Evolutionary conservation across 2,113 vertebrate genomes (phyloP).

Genomic region (Centropristis striata): DNA sequence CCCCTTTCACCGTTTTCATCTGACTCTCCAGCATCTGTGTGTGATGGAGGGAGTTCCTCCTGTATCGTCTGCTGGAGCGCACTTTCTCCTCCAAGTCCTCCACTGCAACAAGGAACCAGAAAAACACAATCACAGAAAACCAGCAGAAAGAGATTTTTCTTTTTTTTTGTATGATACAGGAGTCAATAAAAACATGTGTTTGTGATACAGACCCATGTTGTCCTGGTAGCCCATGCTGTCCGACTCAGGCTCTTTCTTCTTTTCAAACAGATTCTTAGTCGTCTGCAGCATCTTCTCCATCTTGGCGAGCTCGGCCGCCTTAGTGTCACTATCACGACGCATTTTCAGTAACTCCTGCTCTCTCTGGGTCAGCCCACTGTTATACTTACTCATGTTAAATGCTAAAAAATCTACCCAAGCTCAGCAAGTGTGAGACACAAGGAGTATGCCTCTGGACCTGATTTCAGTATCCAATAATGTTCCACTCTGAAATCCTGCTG

Average conservation of each 20-base stretch:
- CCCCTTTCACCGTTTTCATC: conserved; percentile 89
- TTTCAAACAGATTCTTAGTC: conserved; percentile 88
- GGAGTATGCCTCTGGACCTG: not conserved
- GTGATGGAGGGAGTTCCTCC: conserved; percentile 89
- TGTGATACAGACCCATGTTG: conserved; percentile 78
- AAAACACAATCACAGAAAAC: not conserved
- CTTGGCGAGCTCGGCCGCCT: conserved; percentile 87
- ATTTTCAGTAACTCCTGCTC: conserved; percentile 86
- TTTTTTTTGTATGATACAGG: not conserved
- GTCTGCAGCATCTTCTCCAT: conserved; percentile 91
- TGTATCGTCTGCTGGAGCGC: conserved; percentile 86
- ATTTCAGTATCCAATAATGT: conserved; percentile 2
- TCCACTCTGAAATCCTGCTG: conserved; percentile 5
- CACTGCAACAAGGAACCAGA: conserved; percentile 76
- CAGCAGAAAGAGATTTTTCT: not conserved
- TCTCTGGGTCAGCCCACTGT: conserved; percentile 84
- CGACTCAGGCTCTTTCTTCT: conserved; percentile 86
- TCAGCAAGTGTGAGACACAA: conserved; percentile 14
- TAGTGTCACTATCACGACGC: conserved; percentile 88
- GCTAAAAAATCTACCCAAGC: conserved; percentile 65
- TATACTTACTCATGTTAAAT: conserved; percentile 85
- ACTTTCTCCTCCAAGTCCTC: conserved; percentile 92
- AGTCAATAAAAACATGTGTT: not conserved
- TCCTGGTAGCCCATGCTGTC: conserved; percentile 69
- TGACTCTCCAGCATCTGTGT: conserved; percentile 89